Percentiles rank a stretch among this genome's conserved stretches.
These are phyloP conservation scores for Rostratula benghalensis DNA, from an alignment of 2,113 vertebrate species.

Conservation along the genomic window DNA sequence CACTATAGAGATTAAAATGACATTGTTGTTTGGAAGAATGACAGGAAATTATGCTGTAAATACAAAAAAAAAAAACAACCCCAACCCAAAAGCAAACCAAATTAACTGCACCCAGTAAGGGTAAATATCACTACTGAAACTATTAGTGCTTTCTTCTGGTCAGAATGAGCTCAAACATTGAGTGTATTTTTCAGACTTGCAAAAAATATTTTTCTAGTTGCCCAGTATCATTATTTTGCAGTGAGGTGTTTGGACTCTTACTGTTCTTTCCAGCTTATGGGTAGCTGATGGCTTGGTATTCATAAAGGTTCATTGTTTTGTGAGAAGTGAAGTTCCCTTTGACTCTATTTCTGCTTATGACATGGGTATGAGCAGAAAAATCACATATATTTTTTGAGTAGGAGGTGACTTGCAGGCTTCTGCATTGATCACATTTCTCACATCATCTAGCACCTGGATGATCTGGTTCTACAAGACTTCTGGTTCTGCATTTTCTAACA, in stretches of 20 bases:
- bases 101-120: background rate
- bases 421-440: fast-evolving
- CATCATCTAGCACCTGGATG: background rate
- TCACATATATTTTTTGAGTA: fast-evolving
- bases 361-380: background rate
- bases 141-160: background rate
- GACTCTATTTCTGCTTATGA: background rate
- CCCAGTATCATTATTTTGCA: background rate
- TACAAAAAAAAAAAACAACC: background rate
- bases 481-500: background rate
- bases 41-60: background rate
- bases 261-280: background rate
- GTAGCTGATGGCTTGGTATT: background rate
- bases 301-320: background rate
- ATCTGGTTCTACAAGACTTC: background rate
- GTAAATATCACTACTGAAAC: background rate
- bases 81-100: background rate
- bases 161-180: background rate
- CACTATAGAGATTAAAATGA: background rate
- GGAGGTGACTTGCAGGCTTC: background rate
- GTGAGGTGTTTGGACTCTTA: background rate
- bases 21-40: background rate
- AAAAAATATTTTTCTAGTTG: background rate
- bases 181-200: background rate
- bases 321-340: background rate